A percentile compares a stretch with the other conserved stretches of the same genome.
phyloP scores from a whole-genome alignment of 2,113 vertebrate genomes.

The Chaetura pelagica region DNA sequence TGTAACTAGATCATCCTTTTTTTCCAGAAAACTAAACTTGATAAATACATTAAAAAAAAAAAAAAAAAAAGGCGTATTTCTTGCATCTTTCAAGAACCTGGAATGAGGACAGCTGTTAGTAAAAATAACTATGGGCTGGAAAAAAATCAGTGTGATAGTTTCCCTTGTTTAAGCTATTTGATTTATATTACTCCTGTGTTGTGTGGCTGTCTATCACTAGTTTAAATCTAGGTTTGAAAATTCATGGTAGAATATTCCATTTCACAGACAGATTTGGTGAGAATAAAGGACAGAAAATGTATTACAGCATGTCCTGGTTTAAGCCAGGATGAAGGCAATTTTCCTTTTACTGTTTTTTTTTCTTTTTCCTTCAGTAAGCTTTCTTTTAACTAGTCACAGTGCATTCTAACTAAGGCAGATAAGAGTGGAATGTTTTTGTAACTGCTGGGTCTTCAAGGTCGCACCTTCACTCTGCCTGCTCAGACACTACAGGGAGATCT shows the following conservation, averaged over 20 bases:
- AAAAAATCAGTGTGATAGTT: neutral
- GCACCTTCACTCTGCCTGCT: no score
- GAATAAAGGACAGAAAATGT: neutral
- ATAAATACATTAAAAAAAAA: neutral
- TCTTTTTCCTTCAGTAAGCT: no score
- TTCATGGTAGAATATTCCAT: neutral
- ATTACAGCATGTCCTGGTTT: neutral
- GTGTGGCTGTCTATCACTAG: neutral
- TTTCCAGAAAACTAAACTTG: neutral
- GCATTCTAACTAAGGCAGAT: no score
- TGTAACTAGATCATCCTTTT: neutral
- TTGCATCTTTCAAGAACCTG: neutral
- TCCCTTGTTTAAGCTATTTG: neutral
- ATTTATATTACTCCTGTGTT: neutral
- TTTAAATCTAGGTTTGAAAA: neutral
- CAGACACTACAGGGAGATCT: no score
- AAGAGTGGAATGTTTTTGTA: no score
- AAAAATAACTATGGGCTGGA: neutral
- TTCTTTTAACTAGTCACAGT: no score
- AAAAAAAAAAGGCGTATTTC: rapidly evolving
- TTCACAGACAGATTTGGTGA: neutral
- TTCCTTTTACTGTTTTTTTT: no score
- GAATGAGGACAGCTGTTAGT: neutral
- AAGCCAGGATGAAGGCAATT: no score
- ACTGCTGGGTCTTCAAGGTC: no score